These are phyloP conservation scores for Leptinotarsa lineolata DNA, from an alignment of 1,140 invertebrate genomes.

Conservation along the genomic window DNA sequence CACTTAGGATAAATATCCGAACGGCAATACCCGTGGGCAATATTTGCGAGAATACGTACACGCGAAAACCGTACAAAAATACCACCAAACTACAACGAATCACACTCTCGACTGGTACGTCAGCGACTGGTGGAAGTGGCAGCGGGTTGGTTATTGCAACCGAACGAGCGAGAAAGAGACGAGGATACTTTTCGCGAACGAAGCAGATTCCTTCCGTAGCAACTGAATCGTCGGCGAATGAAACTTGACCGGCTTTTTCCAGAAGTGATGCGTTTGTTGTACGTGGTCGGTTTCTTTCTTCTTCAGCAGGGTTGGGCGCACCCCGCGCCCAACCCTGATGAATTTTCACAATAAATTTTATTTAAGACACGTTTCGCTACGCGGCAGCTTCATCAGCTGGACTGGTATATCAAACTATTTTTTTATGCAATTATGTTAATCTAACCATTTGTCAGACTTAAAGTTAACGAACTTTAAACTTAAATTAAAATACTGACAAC, in stretches of 20 bases:
- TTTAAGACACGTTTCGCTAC: no score
- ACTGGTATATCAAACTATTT: no score
- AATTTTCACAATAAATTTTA: no score
- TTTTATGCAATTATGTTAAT: no score
- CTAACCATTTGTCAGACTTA: no score
- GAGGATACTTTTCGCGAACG: neutral
- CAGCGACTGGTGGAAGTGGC: conserved; percentile 16
- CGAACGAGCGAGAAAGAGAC: conserved; percentile 11
- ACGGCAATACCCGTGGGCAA: neutral
- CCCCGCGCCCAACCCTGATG: no score
- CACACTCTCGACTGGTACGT: conserved; percentile 13
- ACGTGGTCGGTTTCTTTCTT: no score
- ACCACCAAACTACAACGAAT: conserved; percentile 5
- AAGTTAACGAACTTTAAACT: no score
- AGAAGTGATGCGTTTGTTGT: neutral
- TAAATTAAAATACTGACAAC: no score
- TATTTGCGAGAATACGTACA: neutral
- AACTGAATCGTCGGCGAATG: conserved; percentile 10
- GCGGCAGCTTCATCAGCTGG: no score
- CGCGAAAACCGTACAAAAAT: conserved; percentile 12
- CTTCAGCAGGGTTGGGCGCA: no score
- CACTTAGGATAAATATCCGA: neutral
- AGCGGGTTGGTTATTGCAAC: neutral
- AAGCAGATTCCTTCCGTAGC: conserved; percentile 22
- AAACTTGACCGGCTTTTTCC: neutral